Base-by-base conservation (phyloP, 2,888 invertebrate genomes). In the Mongoloraphidia duomilia region DNA sequence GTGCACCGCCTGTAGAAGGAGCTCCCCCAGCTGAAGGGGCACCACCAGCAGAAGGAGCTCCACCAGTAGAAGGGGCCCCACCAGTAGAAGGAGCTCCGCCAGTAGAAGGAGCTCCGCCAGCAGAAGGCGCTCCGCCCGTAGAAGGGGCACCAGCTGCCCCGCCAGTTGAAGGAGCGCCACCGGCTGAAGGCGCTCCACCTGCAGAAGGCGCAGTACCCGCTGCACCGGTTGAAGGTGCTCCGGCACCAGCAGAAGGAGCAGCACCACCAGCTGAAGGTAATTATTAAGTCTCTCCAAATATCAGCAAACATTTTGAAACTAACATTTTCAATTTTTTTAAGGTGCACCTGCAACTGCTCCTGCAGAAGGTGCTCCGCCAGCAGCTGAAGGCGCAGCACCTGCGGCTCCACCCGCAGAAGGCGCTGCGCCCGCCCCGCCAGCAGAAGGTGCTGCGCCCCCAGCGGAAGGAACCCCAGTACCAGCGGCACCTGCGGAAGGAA, bases 31-130 rank as follows among this genome's bases (percentile, higher is more conserved):
- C 55, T 10, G 59, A 58, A 36, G 63, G 58, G 34, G 53, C 54
- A 12, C 56, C 54, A 53, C 58, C 59, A 50, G 64, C 63, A 62
- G 65, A 62, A 65, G 71, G 55, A 61, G 65, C 57, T 26, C 54
- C 61, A 33, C 52, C 58, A n/a, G 49, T 53, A 41, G 63, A 60
- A 52, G 60, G 58, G 12, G 57, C 60, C 9, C 58, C 68, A 13
- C 61, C 63, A 8, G 62, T 59, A 46, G 63, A 64, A 50, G 51
- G 50, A 17, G 51, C 52, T 13, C 53, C 59, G 26, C 26, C 56
- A 9, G 58, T 54, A 35, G 59, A 53, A 8, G 56, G 55, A 62
- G 63, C 64, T 61, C 66, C 68, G 62, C 65, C 58, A 40, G 55
- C 53, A 38, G 54, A 52, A 46, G 58, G 52, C 9, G 57, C 55